Base-by-base conservation (phyloP, 2,888 invertebrate species). In the Harpalus rufipes region DNA sequence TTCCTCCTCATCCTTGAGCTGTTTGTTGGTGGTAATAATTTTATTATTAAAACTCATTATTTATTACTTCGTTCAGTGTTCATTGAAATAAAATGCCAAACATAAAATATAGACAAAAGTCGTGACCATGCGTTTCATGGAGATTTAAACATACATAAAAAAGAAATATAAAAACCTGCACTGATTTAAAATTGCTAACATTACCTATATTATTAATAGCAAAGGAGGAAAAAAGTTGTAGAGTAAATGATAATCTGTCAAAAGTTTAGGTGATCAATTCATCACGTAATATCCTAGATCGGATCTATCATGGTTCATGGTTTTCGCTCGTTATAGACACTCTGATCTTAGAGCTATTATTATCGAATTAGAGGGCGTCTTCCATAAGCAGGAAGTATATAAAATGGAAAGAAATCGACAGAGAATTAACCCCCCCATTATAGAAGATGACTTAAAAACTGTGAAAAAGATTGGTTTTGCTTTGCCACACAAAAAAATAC, bases 261-360 rank as follows among this genome's bases (percentile, higher is more conserved):
- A 59, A 59, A 16, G 14, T 59, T 16, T 7, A 16, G 59, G n/a
- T 58, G 58, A 59, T 59, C 16, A 59, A 59, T 59, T 16, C 16
- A 59, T 59, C 59, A 59, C 14, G 16, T 14, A 51, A 51, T 51
- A 10, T 51, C 44, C 7, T 51, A 51, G 44, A 51, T 51, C 44
- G 4, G 4, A 59, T 63, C 39, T 68, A 32, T 68, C 7, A 65
- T 16, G 59, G 59, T 16, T 59, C 59, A 59, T 39, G 68, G 68
- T 39, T 68, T 68, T 68, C 39, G 68, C 68, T 32, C n/a, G 6
- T 68, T 68, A 68, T 68, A 14, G 68, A 68, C 39, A 68, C 68
- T 6, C 1, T 7, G 32, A 68, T n/a, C n/a, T 1, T 2, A 39
- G 3, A 39, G 10, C 39, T 68, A 68, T 68, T 68, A 68, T 68